Conservation (phyloP, 64 coral and sea anemone genomes). For the Montipora sp. region DNA sequence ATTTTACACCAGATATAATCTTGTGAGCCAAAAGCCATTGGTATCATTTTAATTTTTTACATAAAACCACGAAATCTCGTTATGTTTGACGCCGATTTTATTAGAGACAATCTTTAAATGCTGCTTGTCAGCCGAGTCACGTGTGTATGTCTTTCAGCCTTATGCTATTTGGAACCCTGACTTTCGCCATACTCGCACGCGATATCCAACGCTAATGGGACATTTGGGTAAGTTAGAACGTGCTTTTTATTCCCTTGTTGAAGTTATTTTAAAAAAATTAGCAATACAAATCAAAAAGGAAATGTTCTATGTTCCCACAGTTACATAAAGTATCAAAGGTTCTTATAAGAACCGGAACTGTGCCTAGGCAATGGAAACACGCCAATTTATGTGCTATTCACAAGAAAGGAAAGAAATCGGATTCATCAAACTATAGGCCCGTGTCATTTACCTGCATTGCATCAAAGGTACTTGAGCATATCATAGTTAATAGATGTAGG, state of each 20-base stretch:
- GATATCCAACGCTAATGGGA: constrained; percentile 36
- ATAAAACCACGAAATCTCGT: too few species aligned
- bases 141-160: constrained; percentile 14
- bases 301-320: too few species aligned
- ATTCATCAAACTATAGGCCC: constrained; percentile 18
- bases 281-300: too few species aligned
- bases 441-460: constrained; percentile 37
- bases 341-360: too few species aligned
- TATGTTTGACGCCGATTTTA: not conserved
- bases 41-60: too few species aligned
- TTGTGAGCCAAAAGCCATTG: too few species aligned
- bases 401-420: constrained; percentile 7
- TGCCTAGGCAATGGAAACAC: not conserved
- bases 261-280: too few species aligned
- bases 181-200: constrained; percentile 45
- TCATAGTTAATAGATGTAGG: too few species aligned
- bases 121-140: not conserved
- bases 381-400: not conserved
- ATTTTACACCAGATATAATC: too few species aligned
- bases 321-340: too few species aligned
- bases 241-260: too few species aligned
- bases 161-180: constrained; percentile 81
- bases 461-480: constrained; percentile 13
- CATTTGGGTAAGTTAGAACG: constrained; percentile 36
- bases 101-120: not conserved